Percentiles rank a stretch among this genome's conserved stretches.
phyloP scores from a whole-genome alignment of 1,140 invertebrate genomes.

The Macrotrachela quadricornifera region DNA sequence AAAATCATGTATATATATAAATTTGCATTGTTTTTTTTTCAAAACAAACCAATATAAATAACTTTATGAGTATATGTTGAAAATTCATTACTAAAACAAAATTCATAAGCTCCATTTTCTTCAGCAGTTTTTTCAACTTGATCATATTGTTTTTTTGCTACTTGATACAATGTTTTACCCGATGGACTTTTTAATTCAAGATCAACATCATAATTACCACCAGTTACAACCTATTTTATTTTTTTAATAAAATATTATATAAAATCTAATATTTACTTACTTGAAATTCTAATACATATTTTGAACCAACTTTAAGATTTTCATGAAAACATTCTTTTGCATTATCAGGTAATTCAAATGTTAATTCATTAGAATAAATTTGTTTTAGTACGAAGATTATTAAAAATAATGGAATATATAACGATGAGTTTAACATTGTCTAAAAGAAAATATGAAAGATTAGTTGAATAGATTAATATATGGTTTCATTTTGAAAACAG shows the following conservation, averaged over 20 bases:
- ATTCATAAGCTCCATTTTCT: constrained; percentile 49
- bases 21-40: too few relatives aligned
- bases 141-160: constrained; percentile 80
- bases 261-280: too few relatives aligned
- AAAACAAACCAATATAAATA: constrained; percentile 93
- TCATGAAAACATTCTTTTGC: constrained; percentile 94
- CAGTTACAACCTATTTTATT: constrained; percentile 85
- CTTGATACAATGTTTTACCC: constrained; percentile 67
- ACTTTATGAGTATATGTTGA: constrained; percentile 98
- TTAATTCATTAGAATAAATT: constrained; percentile 44
- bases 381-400: too few relatives aligned
- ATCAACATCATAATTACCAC: constrained; percentile 96
- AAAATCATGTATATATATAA: too few relatives aligned
- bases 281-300: constrained; percentile 83
- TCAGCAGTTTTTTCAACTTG: constrained; percentile 61
- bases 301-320: constrained; percentile 65
- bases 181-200: constrained; percentile 67
- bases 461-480: too few relatives aligned
- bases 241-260: too few relatives aligned
- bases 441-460: too few relatives aligned
- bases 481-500: too few relatives aligned
- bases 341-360: constrained; percentile 92
- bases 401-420: too few relatives aligned
- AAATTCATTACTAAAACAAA: constrained; percentile 97
- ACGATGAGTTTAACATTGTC: too few relatives aligned